Evolutionary conservation across 2,888 invertebrate genomes (phyloP).

Genomic region (Pantelozetes paolii): DNA sequence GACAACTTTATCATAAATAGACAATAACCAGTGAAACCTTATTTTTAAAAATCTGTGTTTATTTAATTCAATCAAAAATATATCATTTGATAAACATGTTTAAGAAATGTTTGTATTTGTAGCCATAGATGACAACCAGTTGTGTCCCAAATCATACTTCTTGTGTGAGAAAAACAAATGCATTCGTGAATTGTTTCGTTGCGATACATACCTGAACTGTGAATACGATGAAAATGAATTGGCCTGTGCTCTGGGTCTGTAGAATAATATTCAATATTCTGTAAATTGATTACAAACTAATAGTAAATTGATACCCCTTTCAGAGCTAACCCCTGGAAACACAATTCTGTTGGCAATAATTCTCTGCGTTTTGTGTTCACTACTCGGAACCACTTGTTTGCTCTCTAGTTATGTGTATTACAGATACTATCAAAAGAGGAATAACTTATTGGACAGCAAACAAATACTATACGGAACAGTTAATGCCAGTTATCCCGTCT

Average conservation of each 20-base stretch:
- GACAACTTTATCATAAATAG: no score
- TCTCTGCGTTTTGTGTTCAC: neutral
- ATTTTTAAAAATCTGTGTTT: no score
- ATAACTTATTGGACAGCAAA: constrained; percentile 2
- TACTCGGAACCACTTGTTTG: constrained; percentile 22
- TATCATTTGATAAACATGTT: no score
- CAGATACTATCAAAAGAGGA: neutral
- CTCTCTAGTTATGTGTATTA: constrained; percentile 7
- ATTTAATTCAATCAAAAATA: no score
- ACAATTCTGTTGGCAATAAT: constrained; percentile 4
- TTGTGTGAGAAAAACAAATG: constrained; percentile 22
- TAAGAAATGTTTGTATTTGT: no score
- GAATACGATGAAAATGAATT: constrained; percentile 14
- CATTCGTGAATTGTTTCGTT: constrained; percentile 15
- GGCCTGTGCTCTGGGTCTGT: constrained; percentile 13
- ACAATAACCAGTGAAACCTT: no score
- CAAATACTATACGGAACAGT: constrained; percentile 24
- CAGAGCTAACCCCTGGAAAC: constrained; percentile 20
- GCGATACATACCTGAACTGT: constrained; percentile 7
- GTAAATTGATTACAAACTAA: neutral
- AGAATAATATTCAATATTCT: neutral
- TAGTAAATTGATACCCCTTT: neutral
- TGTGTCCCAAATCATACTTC: constrained; percentile 21
- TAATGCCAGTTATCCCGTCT: neutral
- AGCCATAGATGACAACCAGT: neutral